phyloP scores from a whole-genome alignment of 2,888 invertebrate species.

The Plebejus melissa region DNA sequence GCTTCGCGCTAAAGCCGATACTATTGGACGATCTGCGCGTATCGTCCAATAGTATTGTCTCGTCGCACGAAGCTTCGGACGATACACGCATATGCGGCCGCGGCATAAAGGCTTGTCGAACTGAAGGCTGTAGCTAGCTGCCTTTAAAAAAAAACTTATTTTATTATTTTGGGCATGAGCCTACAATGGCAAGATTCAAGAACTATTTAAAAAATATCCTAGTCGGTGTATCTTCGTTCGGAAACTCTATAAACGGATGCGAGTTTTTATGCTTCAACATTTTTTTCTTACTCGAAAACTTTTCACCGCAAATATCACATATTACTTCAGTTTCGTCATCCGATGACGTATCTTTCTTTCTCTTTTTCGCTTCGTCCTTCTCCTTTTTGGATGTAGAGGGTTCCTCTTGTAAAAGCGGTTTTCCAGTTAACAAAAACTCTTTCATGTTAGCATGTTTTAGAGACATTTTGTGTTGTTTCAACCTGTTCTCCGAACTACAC shows the following conservation, averaged over 20 bases:
- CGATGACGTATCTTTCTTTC: constrained; percentile 41
- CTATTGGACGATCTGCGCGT: too few relatives aligned
- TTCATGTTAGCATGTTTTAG: constrained; percentile 66
- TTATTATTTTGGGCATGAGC: background rate
- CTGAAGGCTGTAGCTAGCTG: background rate
- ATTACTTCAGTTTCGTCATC: constrained; percentile 40
- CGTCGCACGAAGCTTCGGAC: too few relatives aligned
- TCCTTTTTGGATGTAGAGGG: constrained; percentile 44
- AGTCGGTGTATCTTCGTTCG: constrained; percentile 69
- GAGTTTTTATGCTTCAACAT: constrained; percentile 70
- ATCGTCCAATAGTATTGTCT: too few relatives aligned
- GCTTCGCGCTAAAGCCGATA: too few relatives aligned
- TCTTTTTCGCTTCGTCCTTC: constrained; percentile 43
- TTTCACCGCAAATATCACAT: constrained; percentile 71
- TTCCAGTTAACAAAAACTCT: constrained; percentile 59
- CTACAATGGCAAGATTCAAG: constrained; percentile 50
- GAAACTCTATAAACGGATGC: constrained; percentile 72
- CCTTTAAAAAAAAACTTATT: background rate
- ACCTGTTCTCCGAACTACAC: constrained; percentile 65
- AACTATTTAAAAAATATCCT: constrained; percentile 73
- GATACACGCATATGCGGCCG: too few relatives aligned
- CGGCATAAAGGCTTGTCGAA: too few relatives aligned
- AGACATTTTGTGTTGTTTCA: constrained; percentile 62
- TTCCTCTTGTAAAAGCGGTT: constrained; percentile 50
- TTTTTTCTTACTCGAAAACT: constrained; percentile 51